Evolutionary conservation across 2,113 vertebrate species (phyloP).

Genomic region (Aptenodytes patagonicus): DNA sequence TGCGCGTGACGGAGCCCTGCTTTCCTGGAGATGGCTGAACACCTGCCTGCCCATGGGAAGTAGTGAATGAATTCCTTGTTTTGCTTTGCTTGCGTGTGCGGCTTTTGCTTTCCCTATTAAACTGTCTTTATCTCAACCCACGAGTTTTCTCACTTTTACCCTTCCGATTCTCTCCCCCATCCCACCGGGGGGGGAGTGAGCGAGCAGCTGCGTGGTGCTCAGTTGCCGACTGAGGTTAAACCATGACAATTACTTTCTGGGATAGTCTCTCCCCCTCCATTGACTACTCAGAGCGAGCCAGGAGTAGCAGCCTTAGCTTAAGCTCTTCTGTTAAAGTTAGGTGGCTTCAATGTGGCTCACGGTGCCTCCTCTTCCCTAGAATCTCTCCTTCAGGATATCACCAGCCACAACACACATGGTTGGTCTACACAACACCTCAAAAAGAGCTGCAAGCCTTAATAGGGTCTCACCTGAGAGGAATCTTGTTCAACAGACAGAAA

Average conservation of each 20-base stretch:
- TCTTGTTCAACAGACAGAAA: neutral
- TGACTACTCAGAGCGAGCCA: neutral
- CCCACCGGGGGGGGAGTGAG: too few species aligned
- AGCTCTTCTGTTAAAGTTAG: neutral
- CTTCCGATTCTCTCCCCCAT: too few species aligned
- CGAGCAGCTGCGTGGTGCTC: too few species aligned
- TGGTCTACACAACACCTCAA: neutral
- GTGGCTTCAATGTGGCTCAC: neutral
- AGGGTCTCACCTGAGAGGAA: neutral
- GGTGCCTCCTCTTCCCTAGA: neutral
- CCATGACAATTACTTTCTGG: neutral
- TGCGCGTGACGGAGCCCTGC: too few species aligned
- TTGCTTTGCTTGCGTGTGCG: too few species aligned
- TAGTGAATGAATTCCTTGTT: too few species aligned
- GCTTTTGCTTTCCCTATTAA: too few species aligned
- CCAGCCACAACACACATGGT: neutral
- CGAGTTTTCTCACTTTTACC: too few species aligned
- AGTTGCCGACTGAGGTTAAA: too few species aligned
- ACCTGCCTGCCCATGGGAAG: too few species aligned
- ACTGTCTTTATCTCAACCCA: too few species aligned
- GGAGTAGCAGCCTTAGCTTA: neutral
- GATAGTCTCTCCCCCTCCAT: neutral
- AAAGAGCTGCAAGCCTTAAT: neutral
- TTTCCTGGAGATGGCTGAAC: too few species aligned
- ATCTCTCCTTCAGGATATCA: neutral